Evolutionary conservation across 1,140 invertebrate genomes (phyloP), one percentile per base, ranked within the genome.

Genomic region (Drosophila sulfurigaster): DNA sequence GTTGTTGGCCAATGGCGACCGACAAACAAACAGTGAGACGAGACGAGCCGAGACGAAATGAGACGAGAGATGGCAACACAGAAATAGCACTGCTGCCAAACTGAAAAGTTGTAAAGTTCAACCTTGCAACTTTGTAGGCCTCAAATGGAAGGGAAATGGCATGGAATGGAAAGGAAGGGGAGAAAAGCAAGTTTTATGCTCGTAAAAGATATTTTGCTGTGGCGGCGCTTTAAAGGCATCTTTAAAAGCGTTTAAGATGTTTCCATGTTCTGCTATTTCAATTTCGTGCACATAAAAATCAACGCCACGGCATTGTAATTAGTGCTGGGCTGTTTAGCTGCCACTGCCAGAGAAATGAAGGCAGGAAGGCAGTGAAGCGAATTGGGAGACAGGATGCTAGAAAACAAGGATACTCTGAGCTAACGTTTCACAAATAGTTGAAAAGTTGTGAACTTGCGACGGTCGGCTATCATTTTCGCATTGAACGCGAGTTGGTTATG

Each of bases 211-310:
- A 57, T 63, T 58, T 71, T 57, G 49, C 52, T 64, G 45, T 79
- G 59, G 30, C 38, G 10, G 51, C 52, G 38, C 82, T 80, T 87
- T 82, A 88, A 82, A 25, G 73, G 67, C 65, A 67, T 58, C 82
- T 88, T 88, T 82, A 74, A 87, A 77, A 79, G 66, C 80, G 76
- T 88, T 82, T 79, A 80, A 65, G 65, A 38, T 56, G 62, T 32
- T 46, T 38, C 46, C 75, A 57, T 57, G 32, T 38, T 11, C 54
- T 57, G 77, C 57, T 73, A 74, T 81, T 88, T 88, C 78, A 83
- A 88, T 88, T 88, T 87, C 68, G 69, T 49, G 62, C 67, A 69
- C 83, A 88, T 88, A 83, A 89, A 89, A 88, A 88, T 88, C 85
- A 83, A 74, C 77, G 77, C 83, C 65, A 57, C 46, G 63, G 56